Evolutionary conservation across 2,797 vertebrate genomes (phyloP), one percentile per base, ranked within the genome.

Genomic region (Chrysocyon brachyurus): DNA sequence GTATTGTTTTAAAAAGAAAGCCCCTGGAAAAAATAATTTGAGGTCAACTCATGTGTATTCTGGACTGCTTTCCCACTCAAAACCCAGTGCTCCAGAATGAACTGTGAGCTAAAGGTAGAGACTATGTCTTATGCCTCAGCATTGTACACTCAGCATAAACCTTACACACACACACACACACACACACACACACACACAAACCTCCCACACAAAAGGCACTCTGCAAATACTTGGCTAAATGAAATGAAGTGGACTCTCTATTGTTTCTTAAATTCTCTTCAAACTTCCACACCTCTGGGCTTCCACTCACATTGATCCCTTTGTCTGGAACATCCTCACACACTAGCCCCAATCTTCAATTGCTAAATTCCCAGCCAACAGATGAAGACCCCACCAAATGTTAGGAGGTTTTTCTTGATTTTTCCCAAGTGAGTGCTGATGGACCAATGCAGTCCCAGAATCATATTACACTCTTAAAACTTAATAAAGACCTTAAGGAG

Each of bases 21-120:
- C 14, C 59, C 14, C 52, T 63, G 64, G 24, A n/a, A 93, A 93
- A 92, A 96, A 91, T 59, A 90, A 95, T 15, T 4, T 59, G 66
- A 86, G 5, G 57, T 90, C 86, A 77, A 59, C 2, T 5, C 4
- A 14, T 7, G 5, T 75, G 2, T 82, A 36, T 52, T 7, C 33
- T 70, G 26, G 36, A 57, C 56, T 85, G 19, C 19, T 83, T 97
- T 83, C 22, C 4, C 19, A 66, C 7, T 78, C 26, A 66, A 57
- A 90, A 31, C 26, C 66, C 24, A 70, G 12, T 10, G 91, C 3
- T 77, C 28, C 1, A 5, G 6, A 22, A 17, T 1, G 24, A 81
- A 73, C 26, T 12, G 16, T 66, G 40, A 59, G 46, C 33, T 89
- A 64, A 86, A 24, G 49, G 11, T 5, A 59, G 31, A 94, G 9